Evolutionary conservation across 2,113 vertebrate genomes (phyloP), one percentile per base, ranked within the genome.

Genomic region (Lepisosteus oculatus): DNA sequence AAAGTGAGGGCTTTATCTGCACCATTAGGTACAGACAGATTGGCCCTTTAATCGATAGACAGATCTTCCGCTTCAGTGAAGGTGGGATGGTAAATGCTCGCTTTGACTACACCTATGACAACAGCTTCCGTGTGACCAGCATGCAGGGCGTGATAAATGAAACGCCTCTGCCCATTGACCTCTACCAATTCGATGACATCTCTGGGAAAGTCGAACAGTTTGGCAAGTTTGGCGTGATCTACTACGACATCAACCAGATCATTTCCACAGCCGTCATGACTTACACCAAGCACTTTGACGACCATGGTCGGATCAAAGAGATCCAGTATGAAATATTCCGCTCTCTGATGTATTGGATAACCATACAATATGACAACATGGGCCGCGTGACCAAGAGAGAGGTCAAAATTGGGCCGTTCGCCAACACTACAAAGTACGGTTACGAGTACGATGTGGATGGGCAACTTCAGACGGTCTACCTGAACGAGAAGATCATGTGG

Each of bases 151-250:
- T 99, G 78, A 98, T 99, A 90, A 99, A 99, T 13, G 97, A 99
- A 80, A 98, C 95, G 0, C 97, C 97, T 0, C 64, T 99, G 73
- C 97, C 97, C 72, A 99, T 99, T 13, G 97, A 99, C 74, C 94
- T 99, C 8, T 99, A 98, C 79, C 97, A 99, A 86, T 99, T 97
- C 51, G 97, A 99, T 2, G 97, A 99, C 80, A 98, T 99, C 83
- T 99, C 97, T 1, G 97, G 97, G n/a, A 99, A 99, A 80, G 90
- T 99, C 0, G 97, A 99, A 77, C 97, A 99, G 83, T 99, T 99
- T 57, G 97, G 97, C 45, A 99, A 99, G 83, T 99, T 99, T 3
- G 97, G 97, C 15, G 97, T 99, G 12, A 97, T 99, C 76, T 98
- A 99, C 85, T 99, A 99, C 0, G 97, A 99, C 69, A 99, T 99